Evolutionary conservation across 2,888 invertebrate species (phyloP), one percentile per base, ranked within the genome.

Genomic region (Clunio marinus): DNA sequence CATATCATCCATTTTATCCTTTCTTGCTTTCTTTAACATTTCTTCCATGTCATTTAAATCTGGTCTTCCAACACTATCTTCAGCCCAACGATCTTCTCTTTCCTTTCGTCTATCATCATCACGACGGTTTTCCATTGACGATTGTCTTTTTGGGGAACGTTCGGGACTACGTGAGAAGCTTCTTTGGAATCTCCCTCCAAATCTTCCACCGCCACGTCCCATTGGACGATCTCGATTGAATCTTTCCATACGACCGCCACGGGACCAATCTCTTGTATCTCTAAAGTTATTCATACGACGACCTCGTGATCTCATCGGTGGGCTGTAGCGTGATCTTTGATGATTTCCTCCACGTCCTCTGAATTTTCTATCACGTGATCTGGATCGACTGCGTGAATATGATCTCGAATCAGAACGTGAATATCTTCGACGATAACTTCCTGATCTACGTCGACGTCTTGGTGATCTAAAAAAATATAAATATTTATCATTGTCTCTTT

Each of bases 91-190:
- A 17, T 32, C 45, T 62, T 65, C 68, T 68, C 41, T 59, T 70
- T 72, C 51, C 22, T 51, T 51, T 8, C 22, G 7, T 2, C 70
- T 72, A 62, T 70, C 73, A 8, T 72, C 74, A 57, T 71, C 75
- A 4, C 82, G 82, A 69, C 83, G 82, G 32, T 83, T 84, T 69
- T 84, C 85, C 0, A 84, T 84, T 85, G 86, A 85, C 75, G 85
- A 86, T 2, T 86, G 85, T 72, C 84, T 86, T 73, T 84, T 86
- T 71, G 84, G 83, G 75, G 85, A 85, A 65, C 85, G 28, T 32
- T 45, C 28, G 3, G 51, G 51, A 51, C 51, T 55, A 10, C 28
- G 13, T 15, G 63, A 65, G 46, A 65, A 46, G 5, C 63, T 65
- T 65, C 63, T 15, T 1, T 41, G 7, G 51, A 51, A 51, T 13